Evolutionary conservation across 2,888 invertebrate species (phyloP), one percentile per base, ranked within the genome.

Genomic region (Drosophila acutilabella): DNA sequence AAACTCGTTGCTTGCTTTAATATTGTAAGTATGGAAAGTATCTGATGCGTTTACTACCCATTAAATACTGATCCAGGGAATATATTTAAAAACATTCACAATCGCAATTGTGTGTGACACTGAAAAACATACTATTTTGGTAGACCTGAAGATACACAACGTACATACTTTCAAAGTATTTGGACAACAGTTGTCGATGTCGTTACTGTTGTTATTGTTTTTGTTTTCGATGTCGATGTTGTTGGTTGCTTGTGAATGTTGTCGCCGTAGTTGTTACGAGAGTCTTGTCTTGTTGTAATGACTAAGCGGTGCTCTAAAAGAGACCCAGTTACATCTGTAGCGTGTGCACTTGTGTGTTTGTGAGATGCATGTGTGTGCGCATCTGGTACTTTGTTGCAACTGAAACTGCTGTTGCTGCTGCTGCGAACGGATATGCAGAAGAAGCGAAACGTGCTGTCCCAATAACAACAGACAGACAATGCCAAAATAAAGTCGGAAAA

Each of bases 401-500:
- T 64, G 67, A 56, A 58, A 70, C 56, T 42, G 52, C 44, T 58
- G 64, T 20, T 44, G 60, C 47, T 48, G 71, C 54, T 62, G 54
- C 42, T 64, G 54, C 42, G 60, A 73, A 66, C 85, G 85, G 88
- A 87, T 85, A 78, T 82, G 74, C 72, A 75, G 78, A 78, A 77
- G 71, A 74, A 71, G 78, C 82, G 58, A 85, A 84, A 85, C 85
- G 85, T 85, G 85, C 88, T 87, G 80, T 87, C 73, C 82, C 84
- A 85, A 84, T 84, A 78, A 81, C 80, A 56, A 53, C 68, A 72
- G 69, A 64, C 74, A 76, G 67, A 74, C 80, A 82, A 80, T 68
- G 71, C 80, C 70, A 78, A 74, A 77, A 74, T 69, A 80, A 78
- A 80, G 73, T 68, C 69, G 67, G 71, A 67, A 61, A 66, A 86